These are phyloP conservation scores for Palaemon carinicauda DNA, from an alignment of 1,140 invertebrate genomes.

Conservation along the genomic window DNA sequence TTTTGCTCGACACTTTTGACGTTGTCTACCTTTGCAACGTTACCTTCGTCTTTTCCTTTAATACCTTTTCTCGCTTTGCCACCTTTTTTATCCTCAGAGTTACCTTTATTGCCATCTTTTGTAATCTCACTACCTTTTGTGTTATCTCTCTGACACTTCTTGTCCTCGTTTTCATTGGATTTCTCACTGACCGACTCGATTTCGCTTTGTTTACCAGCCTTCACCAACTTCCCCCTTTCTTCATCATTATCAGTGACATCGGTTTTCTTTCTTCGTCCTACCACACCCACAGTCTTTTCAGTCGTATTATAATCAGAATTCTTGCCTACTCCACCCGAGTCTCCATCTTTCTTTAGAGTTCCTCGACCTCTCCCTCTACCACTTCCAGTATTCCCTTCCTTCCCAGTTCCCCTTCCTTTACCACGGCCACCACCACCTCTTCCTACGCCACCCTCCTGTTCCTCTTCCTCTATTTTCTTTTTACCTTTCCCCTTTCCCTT, in stretches of 20 bases:
- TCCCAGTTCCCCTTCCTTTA: neutral
- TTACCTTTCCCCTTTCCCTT: neutral
- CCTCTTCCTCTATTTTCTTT: neutral
- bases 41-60: slow-evolving; percentile 68
- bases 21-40: slow-evolving; percentile 60
- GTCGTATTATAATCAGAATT: neutral
- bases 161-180: slow-evolving; percentile 3
- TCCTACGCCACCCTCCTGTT: slow-evolving; percentile 5
- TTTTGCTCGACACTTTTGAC: neutral
- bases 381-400: neutral
- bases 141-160: neutral
- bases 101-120: neutral
- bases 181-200: too few species aligned
- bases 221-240: slow-evolving; percentile 26
- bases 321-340: neutral
- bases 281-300: neutral
- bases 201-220: too few species aligned
- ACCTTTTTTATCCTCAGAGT: neutral
- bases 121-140: neutral
- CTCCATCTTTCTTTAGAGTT: neutral
- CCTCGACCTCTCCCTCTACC: neutral
- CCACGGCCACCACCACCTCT: neutral
- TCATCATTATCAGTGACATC: neutral
- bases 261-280: neutral
- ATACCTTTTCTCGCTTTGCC: neutral